A percentile compares a stretch with the other conserved stretches of the same genome.
Evolutionary conservation across 2,797 vertebrate genomes (phyloP).

Genomic region (Hydrolagus colliei): DNA sequence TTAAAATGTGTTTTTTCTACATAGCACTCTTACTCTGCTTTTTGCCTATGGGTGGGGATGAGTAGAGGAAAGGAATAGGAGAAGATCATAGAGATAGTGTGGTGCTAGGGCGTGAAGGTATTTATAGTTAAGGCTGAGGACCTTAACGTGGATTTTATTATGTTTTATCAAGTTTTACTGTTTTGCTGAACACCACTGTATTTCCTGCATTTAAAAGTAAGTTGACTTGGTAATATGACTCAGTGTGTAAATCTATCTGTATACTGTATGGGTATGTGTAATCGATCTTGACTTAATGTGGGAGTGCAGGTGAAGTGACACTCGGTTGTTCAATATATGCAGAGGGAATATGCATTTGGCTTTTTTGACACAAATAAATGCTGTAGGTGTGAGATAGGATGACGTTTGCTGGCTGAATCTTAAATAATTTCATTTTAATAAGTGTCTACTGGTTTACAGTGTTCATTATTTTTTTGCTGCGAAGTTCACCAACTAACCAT

Average conservation of each 20-base stretch:
- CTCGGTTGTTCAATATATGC: constrained; percentile 17
- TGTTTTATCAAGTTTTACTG: too few relatives aligned
- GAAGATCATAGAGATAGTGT: too few relatives aligned
- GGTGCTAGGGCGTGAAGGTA: too few relatives aligned
- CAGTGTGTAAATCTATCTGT: constrained; percentile 8
- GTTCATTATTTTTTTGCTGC: not conserved
- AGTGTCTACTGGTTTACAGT: not conserved
- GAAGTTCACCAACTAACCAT: constrained; percentile 11
- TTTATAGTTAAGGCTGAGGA: too few relatives aligned
- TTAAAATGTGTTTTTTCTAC: too few relatives aligned
- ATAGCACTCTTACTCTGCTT: too few relatives aligned
- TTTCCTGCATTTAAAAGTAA: too few relatives aligned
- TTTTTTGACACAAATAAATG: constrained; percentile 25
- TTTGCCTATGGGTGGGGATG: too few relatives aligned
- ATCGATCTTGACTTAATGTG: constrained; percentile 17
- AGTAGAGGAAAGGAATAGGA: too few relatives aligned
- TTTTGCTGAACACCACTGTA: too few relatives aligned
- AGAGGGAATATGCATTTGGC: not conserved
- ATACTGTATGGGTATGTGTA: constrained; percentile 15
- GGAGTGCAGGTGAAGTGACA: constrained; percentile 16
- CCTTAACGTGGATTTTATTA: too few relatives aligned
- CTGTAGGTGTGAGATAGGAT: constrained; percentile 22
- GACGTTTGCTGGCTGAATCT: not conserved
- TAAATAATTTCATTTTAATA: constrained; percentile 15
- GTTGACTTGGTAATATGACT: not conserved